phyloP scores from a whole-genome alignment of 2,888 invertebrate species.

The Lasioglossum vierecki region DNA sequence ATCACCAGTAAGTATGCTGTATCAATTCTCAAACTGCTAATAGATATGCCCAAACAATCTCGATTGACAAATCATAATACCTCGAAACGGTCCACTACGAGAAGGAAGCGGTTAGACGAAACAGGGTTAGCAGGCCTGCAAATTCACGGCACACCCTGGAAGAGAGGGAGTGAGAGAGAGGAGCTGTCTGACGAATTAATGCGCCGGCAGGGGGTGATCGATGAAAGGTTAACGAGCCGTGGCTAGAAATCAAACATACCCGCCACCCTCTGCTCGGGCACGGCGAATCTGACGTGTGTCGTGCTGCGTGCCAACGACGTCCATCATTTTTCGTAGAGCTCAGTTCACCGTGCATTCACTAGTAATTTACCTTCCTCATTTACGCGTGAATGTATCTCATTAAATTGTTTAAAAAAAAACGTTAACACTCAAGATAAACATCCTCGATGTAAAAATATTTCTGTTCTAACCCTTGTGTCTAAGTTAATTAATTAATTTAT shows the following conservation, averaged over 20 bases:
- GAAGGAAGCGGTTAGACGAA: neutral
- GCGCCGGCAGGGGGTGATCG: slow-evolving; percentile 67
- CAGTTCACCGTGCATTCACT: neutral
- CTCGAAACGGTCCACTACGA: neutral
- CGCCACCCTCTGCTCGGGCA: slow-evolving; percentile 38
- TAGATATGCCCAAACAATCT: neutral
- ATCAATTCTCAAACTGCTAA: neutral
- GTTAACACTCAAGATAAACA: neutral
- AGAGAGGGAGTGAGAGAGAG: neutral
- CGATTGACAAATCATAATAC: neutral
- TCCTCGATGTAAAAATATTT: neutral
- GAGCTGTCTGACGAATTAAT: slow-evolving; percentile 58
- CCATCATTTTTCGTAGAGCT: neutral
- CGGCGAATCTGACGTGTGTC: slow-evolving; percentile 56
- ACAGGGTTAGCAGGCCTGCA: neutral
- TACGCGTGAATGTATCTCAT: neutral
- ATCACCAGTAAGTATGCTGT: slow-evolving; percentile 90
- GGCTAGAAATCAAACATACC: slow-evolving; percentile 72
- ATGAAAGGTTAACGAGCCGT: slow-evolving; percentile 76
- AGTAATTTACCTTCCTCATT: neutral
- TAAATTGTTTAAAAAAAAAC: neutral
- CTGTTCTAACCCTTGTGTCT: neutral
- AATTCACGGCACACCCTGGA: slow-evolving; percentile 27
- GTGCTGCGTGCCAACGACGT: neutral
- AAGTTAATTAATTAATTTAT: too few species aligned